Evolutionary conservation across 2,888 invertebrate genomes (phyloP).

Genomic region (Unio pictorum): DNA sequence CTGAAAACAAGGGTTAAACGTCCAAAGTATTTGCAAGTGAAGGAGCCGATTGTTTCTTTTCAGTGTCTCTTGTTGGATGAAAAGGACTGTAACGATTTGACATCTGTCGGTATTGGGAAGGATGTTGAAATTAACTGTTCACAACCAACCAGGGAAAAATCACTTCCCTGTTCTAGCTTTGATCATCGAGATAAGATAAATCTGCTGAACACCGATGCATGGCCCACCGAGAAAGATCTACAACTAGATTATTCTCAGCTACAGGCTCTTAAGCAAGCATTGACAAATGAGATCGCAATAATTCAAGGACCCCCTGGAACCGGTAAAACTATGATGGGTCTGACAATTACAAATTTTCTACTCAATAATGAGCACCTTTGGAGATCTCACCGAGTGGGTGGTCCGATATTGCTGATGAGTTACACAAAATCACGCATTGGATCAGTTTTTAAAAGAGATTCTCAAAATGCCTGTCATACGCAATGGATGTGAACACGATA

Average conservation of each 20-base stretch:
- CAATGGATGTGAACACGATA: no score
- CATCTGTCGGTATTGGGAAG: no score
- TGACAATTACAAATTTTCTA: slow-evolving; percentile 73
- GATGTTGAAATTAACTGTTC: no score
- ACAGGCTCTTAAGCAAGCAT: slow-evolving; percentile 39
- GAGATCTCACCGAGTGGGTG: neutral
- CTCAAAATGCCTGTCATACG: slow-evolving; percentile 6
- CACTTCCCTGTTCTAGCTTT: no score
- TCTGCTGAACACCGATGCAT: slow-evolving; percentile 7
- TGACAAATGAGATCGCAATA: slow-evolving; percentile 45
- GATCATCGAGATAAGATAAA: neutral
- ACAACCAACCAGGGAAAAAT: no score
- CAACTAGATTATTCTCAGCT: slow-evolving; percentile 48
- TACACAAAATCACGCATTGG: slow-evolving; percentile 91
- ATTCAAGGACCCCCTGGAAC: slow-evolving; percentile 56
- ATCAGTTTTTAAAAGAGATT: slow-evolving; percentile 83
- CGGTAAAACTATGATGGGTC: slow-evolving; percentile 50
- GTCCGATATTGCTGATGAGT: slow-evolving; percentile 84
- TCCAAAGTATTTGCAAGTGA: slow-evolving; percentile 70
- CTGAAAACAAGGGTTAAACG: slow-evolving; percentile 63
- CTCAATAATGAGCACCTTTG: slow-evolving; percentile 74
- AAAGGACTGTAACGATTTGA: no score
- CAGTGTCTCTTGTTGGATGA: slow-evolving; percentile 3
- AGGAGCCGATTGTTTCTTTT: slow-evolving; percentile 4
- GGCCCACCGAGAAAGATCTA: slow-evolving; percentile 42